Percentiles rank a stretch among this genome's conserved stretches.
phyloP scores from a whole-genome alignment of 2,113 vertebrate genomes.

The Lycaon pictus region DNA sequence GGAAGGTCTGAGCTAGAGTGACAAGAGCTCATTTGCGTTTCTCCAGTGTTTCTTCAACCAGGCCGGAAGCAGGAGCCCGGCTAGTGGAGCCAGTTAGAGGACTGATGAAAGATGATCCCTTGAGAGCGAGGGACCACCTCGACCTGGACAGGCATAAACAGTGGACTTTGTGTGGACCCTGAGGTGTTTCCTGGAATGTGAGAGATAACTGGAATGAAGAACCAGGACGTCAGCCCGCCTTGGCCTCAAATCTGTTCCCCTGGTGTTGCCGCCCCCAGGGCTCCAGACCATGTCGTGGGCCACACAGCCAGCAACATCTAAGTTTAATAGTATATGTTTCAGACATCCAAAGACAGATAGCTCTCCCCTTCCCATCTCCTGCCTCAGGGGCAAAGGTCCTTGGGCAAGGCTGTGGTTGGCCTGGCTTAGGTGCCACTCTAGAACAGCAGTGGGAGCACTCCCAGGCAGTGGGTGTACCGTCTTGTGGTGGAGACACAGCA shows the following conservation, averaged over 20 bases:
- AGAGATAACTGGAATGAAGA: not conserved
- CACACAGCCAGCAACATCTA: rapidly evolving
- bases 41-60: not conserved
- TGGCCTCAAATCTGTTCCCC: not conserved
- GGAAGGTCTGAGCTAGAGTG: too few relatives aligned
- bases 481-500: not conserved
- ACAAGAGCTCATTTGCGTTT: not conserved
- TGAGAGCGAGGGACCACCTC: not conserved
- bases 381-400: rapidly evolving
- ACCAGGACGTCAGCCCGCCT: rapidly evolving
- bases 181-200: rapidly evolving
- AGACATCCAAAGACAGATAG: not conserved
- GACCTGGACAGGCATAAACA: not conserved
- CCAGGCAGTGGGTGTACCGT: not conserved
- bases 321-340: rapidly evolving
- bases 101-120: not conserved
- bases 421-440: not conserved
- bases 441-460: not conserved
- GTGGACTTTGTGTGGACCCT: not conserved
- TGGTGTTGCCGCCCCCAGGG: rapidly evolving
- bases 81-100: not conserved
- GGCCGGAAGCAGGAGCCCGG: not conserved
- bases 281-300: not conserved
- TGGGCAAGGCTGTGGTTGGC: not conserved
- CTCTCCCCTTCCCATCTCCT: too few relatives aligned